Conservation (phyloP, 2,888 invertebrate species). For the Uloborus plumipes region DNA sequence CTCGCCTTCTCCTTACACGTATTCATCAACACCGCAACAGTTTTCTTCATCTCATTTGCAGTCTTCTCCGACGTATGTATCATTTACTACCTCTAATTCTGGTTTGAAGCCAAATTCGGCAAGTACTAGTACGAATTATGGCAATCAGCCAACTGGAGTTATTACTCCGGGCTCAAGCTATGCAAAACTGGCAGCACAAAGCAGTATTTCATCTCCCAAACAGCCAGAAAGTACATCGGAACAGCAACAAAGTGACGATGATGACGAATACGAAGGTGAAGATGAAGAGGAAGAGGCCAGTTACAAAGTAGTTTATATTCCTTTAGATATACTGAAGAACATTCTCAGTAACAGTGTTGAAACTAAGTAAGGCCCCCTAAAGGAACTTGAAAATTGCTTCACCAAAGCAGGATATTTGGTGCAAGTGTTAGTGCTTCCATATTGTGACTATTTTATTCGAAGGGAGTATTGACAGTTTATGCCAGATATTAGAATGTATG, state of each 20-base stretch:
- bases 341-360: conserved; percentile 49
- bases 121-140: too few species aligned
- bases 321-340: conserved; percentile 48
- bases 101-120: conserved; percentile 14
- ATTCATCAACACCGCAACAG: neutral
- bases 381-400: too few species aligned
- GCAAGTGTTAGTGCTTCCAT: too few species aligned
- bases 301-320: conserved; percentile 60
- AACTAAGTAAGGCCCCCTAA: neutral
- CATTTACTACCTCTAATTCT: conserved; percentile 1
- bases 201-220: neutral
- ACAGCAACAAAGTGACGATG: conserved; percentile 1
- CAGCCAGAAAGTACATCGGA: conserved; percentile 1
- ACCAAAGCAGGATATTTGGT: too few species aligned
- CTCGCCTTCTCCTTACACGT: conserved; percentile 3
- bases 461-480: too few species aligned
- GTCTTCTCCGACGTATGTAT: conserved; percentile 14
- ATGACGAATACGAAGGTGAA: conserved; percentile 7
- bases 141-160: neutral
- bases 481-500: too few species aligned
- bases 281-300: conserved; percentile 40
- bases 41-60: neutral
- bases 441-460: too few species aligned
- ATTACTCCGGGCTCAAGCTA: conserved; percentile 16
- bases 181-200: conserved; percentile 8